phyloP scores from a whole-genome alignment of 2,113 vertebrate genomes.

The Chelonoidis abingdonii region DNA sequence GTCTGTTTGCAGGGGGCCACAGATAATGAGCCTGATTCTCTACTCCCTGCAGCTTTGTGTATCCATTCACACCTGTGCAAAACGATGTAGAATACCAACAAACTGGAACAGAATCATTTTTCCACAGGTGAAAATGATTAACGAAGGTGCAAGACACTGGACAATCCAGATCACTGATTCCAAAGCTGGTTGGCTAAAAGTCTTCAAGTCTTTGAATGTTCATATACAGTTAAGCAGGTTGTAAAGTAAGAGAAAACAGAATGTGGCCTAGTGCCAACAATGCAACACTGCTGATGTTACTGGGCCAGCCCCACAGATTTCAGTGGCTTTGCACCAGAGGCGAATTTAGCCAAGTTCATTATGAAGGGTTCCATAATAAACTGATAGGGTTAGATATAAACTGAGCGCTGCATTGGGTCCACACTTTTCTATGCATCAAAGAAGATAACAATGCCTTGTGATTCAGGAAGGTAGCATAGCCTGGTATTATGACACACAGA shows the following conservation, averaged over 20 bases:
- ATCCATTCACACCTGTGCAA: fast-evolving
- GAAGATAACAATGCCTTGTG: not conserved
- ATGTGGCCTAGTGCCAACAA: not conserved
- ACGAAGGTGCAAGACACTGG: not conserved
- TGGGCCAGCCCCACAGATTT: not conserved
- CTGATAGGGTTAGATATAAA: too few species aligned
- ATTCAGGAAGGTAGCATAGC: not conserved
- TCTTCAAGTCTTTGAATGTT: not conserved
- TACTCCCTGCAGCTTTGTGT: not conserved
- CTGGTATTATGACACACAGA: not conserved
- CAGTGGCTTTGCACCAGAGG: not conserved
- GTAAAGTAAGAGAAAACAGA: not conserved
- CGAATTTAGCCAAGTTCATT: not conserved
- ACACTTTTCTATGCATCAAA: not conserved
- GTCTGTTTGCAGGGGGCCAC: not conserved
- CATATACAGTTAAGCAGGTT: not conserved
- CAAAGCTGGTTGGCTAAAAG: not conserved
- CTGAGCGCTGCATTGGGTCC: not conserved
- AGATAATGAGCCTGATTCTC: not conserved
- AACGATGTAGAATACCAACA: not conserved
- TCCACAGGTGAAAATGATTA: not conserved
- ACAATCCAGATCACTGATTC: not conserved
- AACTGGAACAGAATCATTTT: not conserved
- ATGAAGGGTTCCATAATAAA: not conserved
- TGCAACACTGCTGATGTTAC: not conserved